Evolutionary conservation across 2,888 invertebrate species (phyloP).

Genomic region (Dusona sp.): DNA sequence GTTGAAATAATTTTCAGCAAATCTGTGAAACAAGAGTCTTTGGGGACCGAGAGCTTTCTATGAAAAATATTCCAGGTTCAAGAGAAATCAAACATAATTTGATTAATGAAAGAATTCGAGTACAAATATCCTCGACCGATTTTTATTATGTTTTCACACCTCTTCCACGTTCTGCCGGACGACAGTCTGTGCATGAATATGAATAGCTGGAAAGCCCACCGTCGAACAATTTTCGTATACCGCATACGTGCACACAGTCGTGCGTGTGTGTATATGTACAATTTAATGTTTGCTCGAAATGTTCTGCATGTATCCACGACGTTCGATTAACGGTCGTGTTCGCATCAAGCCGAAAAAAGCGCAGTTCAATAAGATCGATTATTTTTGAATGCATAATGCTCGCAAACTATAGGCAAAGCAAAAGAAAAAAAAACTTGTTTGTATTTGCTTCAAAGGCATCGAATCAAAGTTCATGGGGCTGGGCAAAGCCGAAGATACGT

Average conservation of each 20-base stretch:
- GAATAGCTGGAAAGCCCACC: conserved; percentile 30
- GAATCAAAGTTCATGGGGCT: conserved; percentile 30
- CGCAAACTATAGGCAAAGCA: conserved; percentile 23
- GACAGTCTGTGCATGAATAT: conserved; percentile 11
- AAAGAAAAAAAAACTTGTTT: not conserved
- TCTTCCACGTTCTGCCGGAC: conserved; percentile 29
- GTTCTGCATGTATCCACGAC: conserved; percentile 65
- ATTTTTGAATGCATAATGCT: conserved; percentile 39
- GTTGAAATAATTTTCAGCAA: not conserved
- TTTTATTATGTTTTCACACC: too few relatives aligned
- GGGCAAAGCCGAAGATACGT: conserved; percentile 27
- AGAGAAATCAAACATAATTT: not conserved
- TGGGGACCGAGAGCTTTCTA: too few relatives aligned
- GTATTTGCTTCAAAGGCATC: conserved; percentile 44
- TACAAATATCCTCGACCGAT: too few relatives aligned
- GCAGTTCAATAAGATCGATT: conserved; percentile 34
- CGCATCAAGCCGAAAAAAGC: conserved; percentile 49
- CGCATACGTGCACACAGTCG: not conserved
- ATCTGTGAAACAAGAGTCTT: too few relatives aligned
- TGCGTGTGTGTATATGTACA: not conserved
- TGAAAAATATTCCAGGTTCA: too few relatives aligned
- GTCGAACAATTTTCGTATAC: not conserved
- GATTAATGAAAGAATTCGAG: conserved; percentile 1
- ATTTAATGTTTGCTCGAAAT: conserved; percentile 45
- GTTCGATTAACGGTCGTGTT: conserved; percentile 33